Percentiles rank a stretch among this genome's conserved stretches.
Evolutionary conservation across 2,797 vertebrate species (phyloP).

Genomic region (Hafferia zeledoni): DNA sequence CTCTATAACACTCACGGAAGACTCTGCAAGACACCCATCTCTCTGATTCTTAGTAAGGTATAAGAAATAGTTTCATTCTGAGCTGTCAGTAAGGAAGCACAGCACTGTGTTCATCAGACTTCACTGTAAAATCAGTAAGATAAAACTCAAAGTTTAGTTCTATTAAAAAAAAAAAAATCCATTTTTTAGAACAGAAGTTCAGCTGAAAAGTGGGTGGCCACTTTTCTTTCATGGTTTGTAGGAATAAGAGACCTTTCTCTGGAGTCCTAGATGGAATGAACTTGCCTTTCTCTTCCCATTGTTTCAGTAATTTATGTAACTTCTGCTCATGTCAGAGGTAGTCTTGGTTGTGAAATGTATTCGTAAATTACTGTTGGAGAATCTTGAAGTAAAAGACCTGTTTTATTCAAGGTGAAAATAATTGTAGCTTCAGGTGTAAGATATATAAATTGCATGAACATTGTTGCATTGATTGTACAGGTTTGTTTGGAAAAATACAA

Average conservation of each 20-base stretch:
- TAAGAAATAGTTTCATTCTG: background rate
- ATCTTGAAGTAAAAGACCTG: background rate
- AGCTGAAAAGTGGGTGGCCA: background rate
- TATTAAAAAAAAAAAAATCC: background rate
- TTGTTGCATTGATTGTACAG: background rate
- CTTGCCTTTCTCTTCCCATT: background rate
- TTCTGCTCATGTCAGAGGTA: background rate
- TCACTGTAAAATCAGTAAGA: background rate
- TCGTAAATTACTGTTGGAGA: background rate
- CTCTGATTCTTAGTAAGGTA: background rate
- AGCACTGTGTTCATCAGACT: background rate
- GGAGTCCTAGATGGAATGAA: background rate
- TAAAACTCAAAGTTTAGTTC: background rate
- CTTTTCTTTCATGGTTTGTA: background rate
- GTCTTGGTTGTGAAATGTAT: background rate
- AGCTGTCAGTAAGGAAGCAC: background rate
- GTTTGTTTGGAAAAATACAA: background rate
- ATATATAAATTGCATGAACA: background rate
- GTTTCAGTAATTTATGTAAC: background rate
- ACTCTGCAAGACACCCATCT: background rate
- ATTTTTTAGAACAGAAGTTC: background rate
- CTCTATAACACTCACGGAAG: background rate
- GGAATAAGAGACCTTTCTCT: background rate
- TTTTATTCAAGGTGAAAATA: conserved; percentile 7
- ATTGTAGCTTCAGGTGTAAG: background rate